Conservation (phyloP, 2,113 vertebrate species). For the Callionymus lyra region DNA sequence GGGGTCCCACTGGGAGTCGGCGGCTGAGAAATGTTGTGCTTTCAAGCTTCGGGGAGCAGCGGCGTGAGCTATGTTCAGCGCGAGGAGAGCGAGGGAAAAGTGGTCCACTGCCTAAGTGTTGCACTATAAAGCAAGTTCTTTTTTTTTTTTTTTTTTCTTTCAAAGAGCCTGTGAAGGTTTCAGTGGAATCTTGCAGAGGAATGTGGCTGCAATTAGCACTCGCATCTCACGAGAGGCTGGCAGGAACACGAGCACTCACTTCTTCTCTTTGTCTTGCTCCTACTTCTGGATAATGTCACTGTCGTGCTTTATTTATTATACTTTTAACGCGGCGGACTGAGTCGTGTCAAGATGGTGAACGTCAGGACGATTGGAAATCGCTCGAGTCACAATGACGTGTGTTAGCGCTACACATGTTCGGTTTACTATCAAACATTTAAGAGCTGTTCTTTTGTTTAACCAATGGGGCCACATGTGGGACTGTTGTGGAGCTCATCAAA, state of each 20-base stretch:
- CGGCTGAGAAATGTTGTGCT: constrained; percentile 68
- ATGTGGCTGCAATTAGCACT: constrained; percentile 58
- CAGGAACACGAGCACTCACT: constrained; percentile 32
- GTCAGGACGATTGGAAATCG: too few species aligned
- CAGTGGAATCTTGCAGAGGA: constrained; percentile 31
- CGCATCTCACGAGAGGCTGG: constrained; percentile 47
- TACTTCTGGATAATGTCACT: background rate
- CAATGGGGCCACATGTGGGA: too few species aligned
- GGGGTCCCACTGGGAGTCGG: constrained; percentile 64
- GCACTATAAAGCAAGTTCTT: constrained; percentile 56
- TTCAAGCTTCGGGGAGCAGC: constrained; percentile 68
- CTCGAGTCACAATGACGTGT: too few species aligned
- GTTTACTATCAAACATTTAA: too few species aligned
- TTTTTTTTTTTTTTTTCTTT: constrained; percentile 38
- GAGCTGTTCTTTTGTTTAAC: too few species aligned
- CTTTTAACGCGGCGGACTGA: too few species aligned
- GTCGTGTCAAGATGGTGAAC: too few species aligned
- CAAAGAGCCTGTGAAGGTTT: constrained; percentile 57
- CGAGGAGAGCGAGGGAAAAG: constrained; percentile 34
- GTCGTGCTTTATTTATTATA: too few species aligned
- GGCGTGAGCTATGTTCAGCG: constrained; percentile 65
- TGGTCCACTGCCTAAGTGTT: constrained; percentile 58
- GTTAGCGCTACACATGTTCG: too few species aligned
- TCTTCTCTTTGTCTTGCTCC: constrained; percentile 34
- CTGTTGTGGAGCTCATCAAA: too few species aligned